Evolutionary conservation across 92 coral and sea anemone genomes (phyloP).

Genomic region (Palythoa heliodiscus): DNA sequence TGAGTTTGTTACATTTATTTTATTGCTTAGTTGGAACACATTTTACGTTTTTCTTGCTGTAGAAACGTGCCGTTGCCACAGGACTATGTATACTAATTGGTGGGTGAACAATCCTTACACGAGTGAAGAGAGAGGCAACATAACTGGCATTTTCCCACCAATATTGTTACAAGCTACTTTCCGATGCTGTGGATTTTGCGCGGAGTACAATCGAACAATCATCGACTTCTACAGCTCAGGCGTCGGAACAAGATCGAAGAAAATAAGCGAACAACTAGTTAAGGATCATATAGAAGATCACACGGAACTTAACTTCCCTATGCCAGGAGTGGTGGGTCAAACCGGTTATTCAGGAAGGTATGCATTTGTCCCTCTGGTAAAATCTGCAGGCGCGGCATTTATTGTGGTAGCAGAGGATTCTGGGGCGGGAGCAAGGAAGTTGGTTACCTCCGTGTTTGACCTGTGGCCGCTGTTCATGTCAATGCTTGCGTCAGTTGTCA

Average conservation of each 20-base stretch:
- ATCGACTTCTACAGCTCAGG: slow-evolving; percentile 57
- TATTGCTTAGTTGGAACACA: neutral
- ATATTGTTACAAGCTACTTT: slow-evolving; percentile 58
- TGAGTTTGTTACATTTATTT: neutral
- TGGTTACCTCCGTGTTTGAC: slow-evolving; percentile 70
- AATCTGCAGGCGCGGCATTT: slow-evolving; percentile 87
- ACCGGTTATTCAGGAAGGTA: slow-evolving; percentile 61
- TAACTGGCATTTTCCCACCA: slow-evolving; percentile 82
- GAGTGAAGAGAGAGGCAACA: slow-evolving; percentile 37
- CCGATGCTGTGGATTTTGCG: slow-evolving; percentile 77
- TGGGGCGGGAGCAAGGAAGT: slow-evolving; percentile 66
- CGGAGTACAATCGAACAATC: slow-evolving; percentile 55
- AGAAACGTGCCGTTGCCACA: slow-evolving; percentile 94
- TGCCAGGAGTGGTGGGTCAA: slow-evolving; percentile 70
- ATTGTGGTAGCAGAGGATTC: slow-evolving; percentile 67
- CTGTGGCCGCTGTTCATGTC: slow-evolving; percentile 81
- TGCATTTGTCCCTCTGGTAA: slow-evolving; percentile 79
- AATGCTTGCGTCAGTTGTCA: slow-evolving; percentile 74
- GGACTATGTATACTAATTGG: slow-evolving; percentile 74
- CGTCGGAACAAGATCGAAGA: slow-evolving; percentile 21
- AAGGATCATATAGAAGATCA: slow-evolving; percentile 53
- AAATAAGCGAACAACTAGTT: slow-evolving; percentile 55
- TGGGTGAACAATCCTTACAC: slow-evolving; percentile 88
- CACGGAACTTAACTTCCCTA: slow-evolving; percentile 79
- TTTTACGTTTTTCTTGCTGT: slow-evolving; percentile 14